Percentiles rank a stretch among this genome's conserved stretches.
These are phyloP conservation scores for Cryptocheilus praepositus DNA, from an alignment of 2,888 invertebrate species.

Conservation along the genomic window DNA sequence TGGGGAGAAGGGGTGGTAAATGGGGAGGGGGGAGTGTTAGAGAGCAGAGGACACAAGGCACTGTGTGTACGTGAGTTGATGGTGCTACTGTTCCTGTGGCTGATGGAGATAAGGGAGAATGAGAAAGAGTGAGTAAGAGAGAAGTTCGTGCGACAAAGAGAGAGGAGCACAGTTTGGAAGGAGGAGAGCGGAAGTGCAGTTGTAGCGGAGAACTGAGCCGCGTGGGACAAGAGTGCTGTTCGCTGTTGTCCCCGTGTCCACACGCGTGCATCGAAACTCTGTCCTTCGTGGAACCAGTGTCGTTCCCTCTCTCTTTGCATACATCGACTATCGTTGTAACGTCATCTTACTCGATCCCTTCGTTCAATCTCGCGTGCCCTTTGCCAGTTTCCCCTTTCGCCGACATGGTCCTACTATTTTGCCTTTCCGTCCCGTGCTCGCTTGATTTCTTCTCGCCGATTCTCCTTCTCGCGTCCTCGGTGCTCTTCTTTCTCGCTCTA, in stretches of 20 bases:
- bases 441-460: not conserved
- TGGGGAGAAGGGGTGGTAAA: constrained; percentile 27
- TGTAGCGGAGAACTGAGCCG: constrained; percentile 65
- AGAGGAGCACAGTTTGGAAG: constrained; percentile 13
- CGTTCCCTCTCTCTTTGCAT: constrained; percentile 16
- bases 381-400: constrained; percentile 18
- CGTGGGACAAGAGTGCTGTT: constrained; percentile 69
- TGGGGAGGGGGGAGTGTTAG: constrained; percentile 23
- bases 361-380: constrained; percentile 7
- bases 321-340: not conserved
- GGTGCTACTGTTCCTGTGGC: not conserved
- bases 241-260: constrained; percentile 58
- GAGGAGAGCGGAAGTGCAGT: constrained; percentile 32
- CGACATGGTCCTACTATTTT: constrained; percentile 20
- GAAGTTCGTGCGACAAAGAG: constrained; percentile 26
- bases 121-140: constrained; percentile 12
- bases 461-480: constrained; percentile 18
- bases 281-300: constrained; percentile 30
- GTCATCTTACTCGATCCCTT: constrained; percentile 13
- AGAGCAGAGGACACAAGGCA: constrained; percentile 13
- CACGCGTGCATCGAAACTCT: constrained; percentile 43
- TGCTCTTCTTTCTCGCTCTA: constrained; percentile 23
- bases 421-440: not conserved
- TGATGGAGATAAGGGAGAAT: constrained; percentile 11
- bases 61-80: not conserved